Conservation (phyloP, 2,113 vertebrate genomes). For the Morone saxatilis region DNA sequence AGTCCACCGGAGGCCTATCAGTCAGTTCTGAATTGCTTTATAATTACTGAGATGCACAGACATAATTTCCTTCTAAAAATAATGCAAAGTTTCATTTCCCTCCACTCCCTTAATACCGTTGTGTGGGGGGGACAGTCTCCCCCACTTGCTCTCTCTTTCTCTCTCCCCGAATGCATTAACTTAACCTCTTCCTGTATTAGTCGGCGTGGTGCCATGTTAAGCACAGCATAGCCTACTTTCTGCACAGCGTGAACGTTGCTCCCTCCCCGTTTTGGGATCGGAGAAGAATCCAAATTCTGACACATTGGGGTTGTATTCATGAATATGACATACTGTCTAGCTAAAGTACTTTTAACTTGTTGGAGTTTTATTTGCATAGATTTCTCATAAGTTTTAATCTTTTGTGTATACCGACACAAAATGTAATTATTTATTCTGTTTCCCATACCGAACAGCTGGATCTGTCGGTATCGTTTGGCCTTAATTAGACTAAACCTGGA, state of each 20-base stretch:
- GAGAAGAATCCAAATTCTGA: slow-evolving; percentile 70
- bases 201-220: slow-evolving; percentile 68
- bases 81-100: slow-evolving; percentile 75
- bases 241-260: slow-evolving; percentile 68
- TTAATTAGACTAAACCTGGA: slow-evolving; percentile 47
- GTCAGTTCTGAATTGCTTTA: slow-evolving; percentile 76
- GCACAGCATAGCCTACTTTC: slow-evolving; percentile 75
- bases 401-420: slow-evolving; percentile 12
- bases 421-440: background rate
- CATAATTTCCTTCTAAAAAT: slow-evolving; percentile 78
- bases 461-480: background rate
- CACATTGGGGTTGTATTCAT: slow-evolving; percentile 78
- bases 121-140: background rate
- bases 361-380: slow-evolving; percentile 59
- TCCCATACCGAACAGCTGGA: background rate
- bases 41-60: slow-evolving; percentile 80
- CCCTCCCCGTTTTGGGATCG: slow-evolving; percentile 62
- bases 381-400: slow-evolving; percentile 53
- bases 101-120: slow-evolving; percentile 41
- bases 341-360: slow-evolving; percentile 39
- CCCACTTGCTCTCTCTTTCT: background rate
- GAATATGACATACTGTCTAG: slow-evolving; percentile 57
- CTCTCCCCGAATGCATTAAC: slow-evolving; percentile 42
- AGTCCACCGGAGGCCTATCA: slow-evolving; percentile 78
- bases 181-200: slow-evolving; percentile 71